Evolutionary conservation across 2,113 vertebrate genomes (phyloP), one percentile per base, ranked within the genome.

Genomic region (Spea multiplicata): DNA sequence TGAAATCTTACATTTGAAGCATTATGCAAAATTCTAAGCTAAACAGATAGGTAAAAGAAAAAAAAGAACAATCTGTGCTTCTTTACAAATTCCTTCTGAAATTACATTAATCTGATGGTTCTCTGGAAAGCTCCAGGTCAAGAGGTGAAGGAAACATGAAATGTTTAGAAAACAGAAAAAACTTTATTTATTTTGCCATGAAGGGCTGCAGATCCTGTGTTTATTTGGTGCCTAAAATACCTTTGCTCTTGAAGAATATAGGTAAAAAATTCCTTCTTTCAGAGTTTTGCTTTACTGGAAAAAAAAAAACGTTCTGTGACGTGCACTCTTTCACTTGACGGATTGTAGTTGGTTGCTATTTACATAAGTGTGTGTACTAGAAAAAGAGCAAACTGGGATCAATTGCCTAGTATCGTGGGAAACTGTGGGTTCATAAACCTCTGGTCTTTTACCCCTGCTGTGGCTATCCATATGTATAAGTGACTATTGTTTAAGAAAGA

Each of bases 101-200:
- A 17, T 72, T 8, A 46, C 61, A 69, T 76, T 10, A 68, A 68
- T 47, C 17, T 53, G 55, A 68, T 16, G 45, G 59, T 67, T 80
- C 53, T 17, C 12, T 74, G 65, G 61, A 74, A 74, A 74, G 48
- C 17, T 46, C 12, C 45, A 4, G 78, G 78, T 68, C 64, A 74
- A 74, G 64, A 74, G 71, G 78, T 68, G 78, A 74, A 67, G 77
- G 71, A 74, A 71, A 80, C 50, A 61, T 50, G 49, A 65, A 44
- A 61, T 80, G 71, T 73, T 73, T 80, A 47, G 78, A 80, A 71
- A 80, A 50, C 71, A 67, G 71, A 80, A 80, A n/a, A 74, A 74
- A 64, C 53, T 74, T 14, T 80, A 80, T 80, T 80, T 80, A 80
- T 80, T 80, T 80, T 80, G 78, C 53, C 71, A 68, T 44, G 71